phyloP scores from a whole-genome alignment of 2,797 vertebrate species.

The Acomys russatus region DNA sequence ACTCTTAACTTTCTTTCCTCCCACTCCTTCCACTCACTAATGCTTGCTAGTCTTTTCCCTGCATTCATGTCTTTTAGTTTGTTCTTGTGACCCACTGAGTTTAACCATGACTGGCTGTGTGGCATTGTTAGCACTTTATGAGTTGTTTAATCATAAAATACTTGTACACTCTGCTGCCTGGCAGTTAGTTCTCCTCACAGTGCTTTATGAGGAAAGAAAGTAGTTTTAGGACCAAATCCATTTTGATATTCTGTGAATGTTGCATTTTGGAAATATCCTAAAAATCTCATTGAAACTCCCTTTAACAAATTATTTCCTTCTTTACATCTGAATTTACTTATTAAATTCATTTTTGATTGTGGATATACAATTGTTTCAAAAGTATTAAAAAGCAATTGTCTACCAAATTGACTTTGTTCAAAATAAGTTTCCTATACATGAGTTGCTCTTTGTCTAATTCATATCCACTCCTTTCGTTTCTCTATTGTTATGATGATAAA shows the following conservation, averaged over 20 bases:
- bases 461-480: not conserved
- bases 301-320: not conserved
- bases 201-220: not conserved
- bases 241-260: not conserved
- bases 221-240: not conserved
- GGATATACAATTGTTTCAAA: not conserved
- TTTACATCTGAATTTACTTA: not conserved
- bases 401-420: not conserved
- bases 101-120: not conserved
- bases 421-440: not conserved
- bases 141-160: slow-evolving; percentile 12
- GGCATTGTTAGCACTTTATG: not conserved
- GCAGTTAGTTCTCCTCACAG: not conserved
- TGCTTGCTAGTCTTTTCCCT: no score
- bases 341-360: slow-evolving; percentile 3
- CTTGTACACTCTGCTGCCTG: not conserved
- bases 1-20: not conserved
- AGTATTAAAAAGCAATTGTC: not conserved
- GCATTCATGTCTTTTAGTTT: not conserved
- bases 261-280: not conserved
- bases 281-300: not conserved
- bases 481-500: not conserved
- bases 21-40: no score
- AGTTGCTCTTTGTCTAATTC: not conserved
- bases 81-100: not conserved